phyloP scores from a whole-genome alignment of 2,113 vertebrate species.

The Pagrus major region DNA sequence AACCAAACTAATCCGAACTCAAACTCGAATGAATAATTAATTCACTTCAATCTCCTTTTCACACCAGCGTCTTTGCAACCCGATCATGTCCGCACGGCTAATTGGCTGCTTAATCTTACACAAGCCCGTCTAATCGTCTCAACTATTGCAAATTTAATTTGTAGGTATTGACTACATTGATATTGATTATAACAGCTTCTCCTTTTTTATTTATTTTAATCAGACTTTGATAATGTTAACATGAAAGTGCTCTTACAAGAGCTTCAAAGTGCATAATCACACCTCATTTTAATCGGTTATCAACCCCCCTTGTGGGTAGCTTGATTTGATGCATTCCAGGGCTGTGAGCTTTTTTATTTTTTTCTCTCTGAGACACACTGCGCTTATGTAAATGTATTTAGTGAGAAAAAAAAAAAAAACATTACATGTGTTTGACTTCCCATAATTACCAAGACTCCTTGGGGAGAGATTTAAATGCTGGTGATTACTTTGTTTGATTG shows the following conservation, averaged over 20 bases:
- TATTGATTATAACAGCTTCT: conserved; percentile 61
- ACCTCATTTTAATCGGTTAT: conserved; percentile 75
- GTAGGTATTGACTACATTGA: conserved; percentile 49
- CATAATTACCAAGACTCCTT: conserved; percentile 74
- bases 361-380: conserved; percentile 36
- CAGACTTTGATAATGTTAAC: conserved; percentile 63
- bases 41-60: background rate
- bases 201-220: conserved; percentile 55
- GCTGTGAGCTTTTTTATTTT: conserved; percentile 16
- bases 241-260: conserved; percentile 63
- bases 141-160: conserved; percentile 67
- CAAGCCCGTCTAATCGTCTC: conserved; percentile 52
- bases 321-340: conserved; percentile 75
- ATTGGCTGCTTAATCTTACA: conserved; percentile 50
- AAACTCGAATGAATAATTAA: background rate
- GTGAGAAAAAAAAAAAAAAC: conserved; percentile 47
- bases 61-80: conserved; percentile 20
- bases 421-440: conserved; percentile 76
- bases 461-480: conserved; percentile 75
- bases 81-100: conserved; percentile 35
- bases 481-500: conserved; percentile 79
- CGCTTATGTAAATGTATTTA: conserved; percentile 77
- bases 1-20: background rate
- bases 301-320: conserved; percentile 68
- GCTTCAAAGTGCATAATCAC: conserved; percentile 75